phyloP scores from a whole-genome alignment of 2,888 invertebrate genomes.

The Melikaiella ostensackeni region DNA sequence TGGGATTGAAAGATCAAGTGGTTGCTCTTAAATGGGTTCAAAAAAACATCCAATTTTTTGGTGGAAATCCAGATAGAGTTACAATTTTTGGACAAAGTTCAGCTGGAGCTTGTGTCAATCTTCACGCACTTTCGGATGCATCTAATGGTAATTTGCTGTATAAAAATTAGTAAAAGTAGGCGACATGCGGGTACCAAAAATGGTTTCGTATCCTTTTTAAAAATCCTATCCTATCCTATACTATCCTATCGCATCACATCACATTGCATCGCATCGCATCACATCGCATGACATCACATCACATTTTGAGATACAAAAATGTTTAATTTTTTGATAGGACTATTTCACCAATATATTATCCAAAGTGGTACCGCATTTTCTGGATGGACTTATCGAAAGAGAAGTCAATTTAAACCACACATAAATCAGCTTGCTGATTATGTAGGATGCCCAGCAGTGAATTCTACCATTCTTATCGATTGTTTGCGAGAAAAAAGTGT shows the following conservation, averaged over 20 bases:
- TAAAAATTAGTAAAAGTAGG: too few species aligned
- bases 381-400: conserved; percentile 83
- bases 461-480: conserved; percentile 79
- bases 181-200: background rate
- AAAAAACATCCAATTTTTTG: conserved; percentile 81
- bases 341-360: conserved; percentile 86
- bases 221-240: too few species aligned
- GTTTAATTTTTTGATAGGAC: conserved; percentile 76
- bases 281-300: too few species aligned
- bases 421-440: conserved; percentile 81
- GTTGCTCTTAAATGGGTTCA: conserved; percentile 82
- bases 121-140: conserved; percentile 77
- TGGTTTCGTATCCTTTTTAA: too few species aligned
- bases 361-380: conserved; percentile 86
- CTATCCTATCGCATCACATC: too few species aligned
- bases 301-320: too few species aligned
- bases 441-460: conserved; percentile 80
- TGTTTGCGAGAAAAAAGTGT: conserved; percentile 81
- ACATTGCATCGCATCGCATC: too few species aligned
- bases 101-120: conserved; percentile 84
- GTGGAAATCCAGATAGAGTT: conserved; percentile 81
- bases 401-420: conserved; percentile 80
- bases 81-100: conserved; percentile 83
- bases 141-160: background rate
- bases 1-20: conserved; percentile 84